Conservation (phyloP, 2,113 vertebrate species). For the Numenius arquata region DNA sequence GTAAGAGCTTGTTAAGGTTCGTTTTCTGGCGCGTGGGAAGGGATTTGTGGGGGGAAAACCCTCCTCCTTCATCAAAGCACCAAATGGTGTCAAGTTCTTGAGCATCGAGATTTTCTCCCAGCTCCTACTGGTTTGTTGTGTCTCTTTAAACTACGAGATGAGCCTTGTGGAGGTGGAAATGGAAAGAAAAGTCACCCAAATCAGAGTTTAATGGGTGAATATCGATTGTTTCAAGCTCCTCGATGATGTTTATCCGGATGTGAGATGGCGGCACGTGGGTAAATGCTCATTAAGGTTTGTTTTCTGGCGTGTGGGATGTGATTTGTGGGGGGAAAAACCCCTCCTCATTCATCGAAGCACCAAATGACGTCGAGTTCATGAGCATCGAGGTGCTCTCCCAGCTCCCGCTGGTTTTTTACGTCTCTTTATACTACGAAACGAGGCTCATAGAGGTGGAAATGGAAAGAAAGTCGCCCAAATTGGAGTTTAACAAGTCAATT, state of each 20-base stretch:
- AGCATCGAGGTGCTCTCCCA: fast-evolving
- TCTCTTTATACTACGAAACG: fast-evolving
- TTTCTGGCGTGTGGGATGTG: background rate
- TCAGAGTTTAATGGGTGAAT: fast-evolving
- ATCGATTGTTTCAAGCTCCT: fast-evolving
- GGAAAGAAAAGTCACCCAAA: fast-evolving
- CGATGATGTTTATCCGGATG: fast-evolving
- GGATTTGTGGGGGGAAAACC: background rate
- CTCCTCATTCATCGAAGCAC: background rate
- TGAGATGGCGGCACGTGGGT: fast-evolving
- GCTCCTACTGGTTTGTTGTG: fast-evolving
- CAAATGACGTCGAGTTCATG: fast-evolving
- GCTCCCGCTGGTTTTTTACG: fast-evolving
- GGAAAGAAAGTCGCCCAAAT: fast-evolving
- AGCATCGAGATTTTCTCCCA: fast-evolving
- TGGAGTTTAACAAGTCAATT: fast-evolving
- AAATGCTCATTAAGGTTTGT: background rate
- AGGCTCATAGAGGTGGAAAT: fast-evolving
- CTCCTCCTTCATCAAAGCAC: fast-evolving
- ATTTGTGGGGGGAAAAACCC: background rate
- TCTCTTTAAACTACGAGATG: fast-evolving
- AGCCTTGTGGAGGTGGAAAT: fast-evolving
- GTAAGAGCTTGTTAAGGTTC: too few relatives aligned
- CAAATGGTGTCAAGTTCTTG: fast-evolving
- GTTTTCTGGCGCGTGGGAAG: too few relatives aligned